Conservation (phyloP, 2,113 vertebrate species). For the Trematocara nigrifrons region DNA sequence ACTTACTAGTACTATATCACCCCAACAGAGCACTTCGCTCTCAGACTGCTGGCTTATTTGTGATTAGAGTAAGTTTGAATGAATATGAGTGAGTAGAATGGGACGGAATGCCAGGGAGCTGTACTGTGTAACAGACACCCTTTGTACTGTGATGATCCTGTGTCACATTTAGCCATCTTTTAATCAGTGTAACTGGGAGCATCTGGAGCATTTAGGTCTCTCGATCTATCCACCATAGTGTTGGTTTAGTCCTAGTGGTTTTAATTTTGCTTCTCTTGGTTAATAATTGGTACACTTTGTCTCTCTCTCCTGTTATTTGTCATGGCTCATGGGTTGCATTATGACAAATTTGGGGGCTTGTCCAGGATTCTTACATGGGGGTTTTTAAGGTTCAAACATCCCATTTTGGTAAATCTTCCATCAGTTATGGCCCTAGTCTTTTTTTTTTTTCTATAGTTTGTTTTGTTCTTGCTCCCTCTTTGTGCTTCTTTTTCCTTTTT, state of each 20-base stretch:
- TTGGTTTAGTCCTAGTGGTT: neutral
- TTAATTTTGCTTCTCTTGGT: neutral
- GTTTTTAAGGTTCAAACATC: neutral
- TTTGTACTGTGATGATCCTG: neutral
- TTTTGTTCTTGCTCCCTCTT: neutral
- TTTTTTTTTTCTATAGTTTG: neutral
- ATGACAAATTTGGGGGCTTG: neutral
- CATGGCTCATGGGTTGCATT: neutral
- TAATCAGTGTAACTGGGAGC: neutral
- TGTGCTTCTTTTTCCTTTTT: neutral
- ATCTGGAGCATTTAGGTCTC: neutral
- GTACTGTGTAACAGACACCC: neutral
- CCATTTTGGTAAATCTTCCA: neutral
- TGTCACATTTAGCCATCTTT: neutral
- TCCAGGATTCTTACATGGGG: neutral
- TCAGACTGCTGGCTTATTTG: neutral
- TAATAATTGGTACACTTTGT: neutral
- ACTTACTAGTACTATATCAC: neutral
- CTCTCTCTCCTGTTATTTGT: neutral
- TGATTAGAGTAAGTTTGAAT: neutral
- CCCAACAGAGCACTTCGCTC: neutral
- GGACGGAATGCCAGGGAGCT: neutral
- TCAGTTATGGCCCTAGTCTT: neutral
- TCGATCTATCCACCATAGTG: neutral
- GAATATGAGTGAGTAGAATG: neutral